phyloP scores from a whole-genome alignment of 1,140 invertebrate species.

The Lepidurus packardi region DNA sequence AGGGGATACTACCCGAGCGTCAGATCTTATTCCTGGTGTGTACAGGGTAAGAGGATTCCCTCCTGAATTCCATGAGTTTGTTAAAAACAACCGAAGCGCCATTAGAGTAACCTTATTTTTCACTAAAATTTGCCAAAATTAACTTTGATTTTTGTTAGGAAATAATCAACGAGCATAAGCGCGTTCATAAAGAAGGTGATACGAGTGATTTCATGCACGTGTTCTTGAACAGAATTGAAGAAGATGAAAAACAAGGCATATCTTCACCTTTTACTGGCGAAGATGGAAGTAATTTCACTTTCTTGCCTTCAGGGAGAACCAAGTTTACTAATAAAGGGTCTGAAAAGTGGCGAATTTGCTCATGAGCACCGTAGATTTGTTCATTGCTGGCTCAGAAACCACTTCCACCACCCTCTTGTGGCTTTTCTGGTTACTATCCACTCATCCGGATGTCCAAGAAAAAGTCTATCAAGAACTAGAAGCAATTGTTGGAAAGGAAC shows the following conservation, averaged over 20 bases:
- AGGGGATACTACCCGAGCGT: background rate
- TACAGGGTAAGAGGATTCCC: too few relatives aligned
- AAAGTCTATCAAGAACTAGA: slow-evolving; percentile 61
- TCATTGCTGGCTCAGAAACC: slow-evolving; percentile 50
- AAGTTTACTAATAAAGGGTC: background rate
- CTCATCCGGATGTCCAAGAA: slow-evolving; percentile 59
- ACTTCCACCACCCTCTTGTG: slow-evolving; percentile 67
- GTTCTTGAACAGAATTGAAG: slow-evolving; percentile 3
- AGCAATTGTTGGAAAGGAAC: slow-evolving; percentile 45
- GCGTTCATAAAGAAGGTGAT: background rate
- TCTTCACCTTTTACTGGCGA: slow-evolving; percentile 15
- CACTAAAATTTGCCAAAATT: too few relatives aligned
- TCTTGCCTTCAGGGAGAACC: background rate
- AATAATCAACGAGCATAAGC: background rate
- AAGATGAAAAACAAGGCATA: slow-evolving; percentile 12
- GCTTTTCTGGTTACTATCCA: slow-evolving; percentile 59
- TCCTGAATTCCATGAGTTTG: too few relatives aligned
- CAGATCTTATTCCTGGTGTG: too few relatives aligned
- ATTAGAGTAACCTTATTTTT: too few relatives aligned
- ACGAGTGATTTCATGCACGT: slow-evolving; percentile 9
- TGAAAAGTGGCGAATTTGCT: slow-evolving; percentile 35
- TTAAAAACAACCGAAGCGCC: too few relatives aligned
- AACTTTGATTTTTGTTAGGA: background rate
- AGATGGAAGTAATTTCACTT: background rate
- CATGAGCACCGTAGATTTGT: slow-evolving; percentile 37